Conservation (phyloP, 2,888 invertebrate species). For the Pecten maximus region DNA sequence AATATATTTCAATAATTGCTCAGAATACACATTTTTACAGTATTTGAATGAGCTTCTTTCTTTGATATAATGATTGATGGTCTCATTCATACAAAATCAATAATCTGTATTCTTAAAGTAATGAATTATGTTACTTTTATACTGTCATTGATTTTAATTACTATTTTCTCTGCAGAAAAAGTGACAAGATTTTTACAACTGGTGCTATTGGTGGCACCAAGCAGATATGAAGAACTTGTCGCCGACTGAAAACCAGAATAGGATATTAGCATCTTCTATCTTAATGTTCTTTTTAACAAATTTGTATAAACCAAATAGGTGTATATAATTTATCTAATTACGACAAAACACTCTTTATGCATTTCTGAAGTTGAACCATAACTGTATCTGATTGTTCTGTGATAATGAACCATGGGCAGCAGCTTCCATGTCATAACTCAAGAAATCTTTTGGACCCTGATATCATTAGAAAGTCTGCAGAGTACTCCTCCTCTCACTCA, state of each 20-base stretch:
- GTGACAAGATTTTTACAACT: conserved; percentile 71
- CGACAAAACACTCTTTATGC: background rate
- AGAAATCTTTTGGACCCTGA: background rate
- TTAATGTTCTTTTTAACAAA: background rate
- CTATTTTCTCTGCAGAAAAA: conserved; percentile 67
- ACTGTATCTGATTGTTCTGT: background rate
- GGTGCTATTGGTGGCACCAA: conserved; percentile 73
- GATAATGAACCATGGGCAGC: conserved; percentile 18
- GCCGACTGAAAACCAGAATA: conserved; percentile 32
- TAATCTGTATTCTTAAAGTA: background rate
- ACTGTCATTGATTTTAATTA: background rate
- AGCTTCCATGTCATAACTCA: background rate
- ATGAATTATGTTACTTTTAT: background rate
- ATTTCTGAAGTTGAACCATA: conserved; percentile 29
- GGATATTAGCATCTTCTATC: conserved; percentile 15
- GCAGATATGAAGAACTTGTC: conserved; percentile 64
- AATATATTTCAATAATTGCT: background rate
- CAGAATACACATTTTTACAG: background rate
- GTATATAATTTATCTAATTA: conserved; percentile 13
- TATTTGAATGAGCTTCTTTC: background rate
- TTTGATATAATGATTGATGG: background rate
- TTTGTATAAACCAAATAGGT: background rate
- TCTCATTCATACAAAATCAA: background rate
- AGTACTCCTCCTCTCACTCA: background rate
- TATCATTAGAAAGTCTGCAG: background rate